phyloP scores from a whole-genome alignment of 2,113 vertebrate genomes.

The Polypterus senegalus region DNA sequence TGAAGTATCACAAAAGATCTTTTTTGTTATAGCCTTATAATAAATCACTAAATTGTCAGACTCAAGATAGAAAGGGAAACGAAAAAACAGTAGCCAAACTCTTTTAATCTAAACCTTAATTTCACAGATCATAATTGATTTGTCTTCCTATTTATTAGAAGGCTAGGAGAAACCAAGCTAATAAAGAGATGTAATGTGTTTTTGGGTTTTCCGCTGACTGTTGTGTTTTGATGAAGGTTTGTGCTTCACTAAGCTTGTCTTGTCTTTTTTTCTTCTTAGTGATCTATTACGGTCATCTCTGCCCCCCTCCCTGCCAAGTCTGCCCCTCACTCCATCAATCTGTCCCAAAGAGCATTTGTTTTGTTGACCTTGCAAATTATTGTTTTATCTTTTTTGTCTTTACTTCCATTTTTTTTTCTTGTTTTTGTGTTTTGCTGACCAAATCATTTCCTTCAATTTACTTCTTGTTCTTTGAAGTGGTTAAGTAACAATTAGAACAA shows the following conservation, averaged over 20 bases:
- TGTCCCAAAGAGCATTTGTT: constrained; percentile 53
- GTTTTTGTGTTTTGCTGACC: constrained; percentile 33
- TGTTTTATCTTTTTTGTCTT: constrained; percentile 36
- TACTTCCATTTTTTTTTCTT: constrained; percentile 30
- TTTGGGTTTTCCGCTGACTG: constrained; percentile 59
- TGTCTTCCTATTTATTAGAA: constrained; percentile 49
- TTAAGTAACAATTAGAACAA: too few relatives aligned
- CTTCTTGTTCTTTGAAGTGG: too few relatives aligned
- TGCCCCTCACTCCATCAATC: constrained; percentile 37
- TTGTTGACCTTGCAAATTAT: constrained; percentile 67
- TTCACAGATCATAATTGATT: constrained; percentile 46
- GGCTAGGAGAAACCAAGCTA: constrained; percentile 45
- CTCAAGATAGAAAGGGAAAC: too few relatives aligned
- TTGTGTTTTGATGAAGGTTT: constrained; percentile 40
- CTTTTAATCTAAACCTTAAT: constrained; percentile 35
- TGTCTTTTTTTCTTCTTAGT: constrained; percentile 57
- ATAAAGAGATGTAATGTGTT: constrained; percentile 45
- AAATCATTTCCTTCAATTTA: constrained; percentile 26
- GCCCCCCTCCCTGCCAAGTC: constrained; percentile 27
- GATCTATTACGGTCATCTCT: constrained; percentile 70
- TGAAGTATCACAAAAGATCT: too few relatives aligned
- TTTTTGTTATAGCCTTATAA: too few relatives aligned
- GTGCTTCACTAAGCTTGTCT: constrained; percentile 61
- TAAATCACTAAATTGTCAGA: too few relatives aligned
- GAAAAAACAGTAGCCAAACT: constrained; percentile 5